A percentile compares a stretch with the other conserved stretches of the same genome.
phyloP scores from a whole-genome alignment of 1,140 invertebrate species.

The Scaptomyza pallida region DNA sequence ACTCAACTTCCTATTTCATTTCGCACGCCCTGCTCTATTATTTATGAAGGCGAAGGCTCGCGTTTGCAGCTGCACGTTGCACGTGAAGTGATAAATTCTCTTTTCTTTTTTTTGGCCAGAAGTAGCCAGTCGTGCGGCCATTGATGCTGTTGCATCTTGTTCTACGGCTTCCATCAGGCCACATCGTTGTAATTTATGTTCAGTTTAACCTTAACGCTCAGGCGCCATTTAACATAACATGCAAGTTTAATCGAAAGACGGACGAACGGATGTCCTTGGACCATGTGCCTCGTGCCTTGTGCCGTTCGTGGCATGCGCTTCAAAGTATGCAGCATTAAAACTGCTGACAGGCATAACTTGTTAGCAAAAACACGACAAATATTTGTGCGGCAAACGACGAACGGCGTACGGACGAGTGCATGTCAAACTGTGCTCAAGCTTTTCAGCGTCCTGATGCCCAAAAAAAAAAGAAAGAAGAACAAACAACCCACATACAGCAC shows the following conservation, averaged over 20 bases:
- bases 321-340: conserved; percentile 55
- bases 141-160: conserved; percentile 18
- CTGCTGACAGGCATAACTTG: conserved; percentile 76
- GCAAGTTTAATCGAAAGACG: conserved; percentile 72
- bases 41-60: conserved; percentile 58
- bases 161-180: conserved; percentile 18
- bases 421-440: conserved; percentile 66
- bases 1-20: conserved; percentile 63
- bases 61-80: conserved; percentile 43
- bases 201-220: conserved; percentile 77
- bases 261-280: conserved; percentile 61
- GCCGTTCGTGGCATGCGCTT: conserved; percentile 46
- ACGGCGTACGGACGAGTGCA: conserved; percentile 51
- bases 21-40: conserved; percentile 58
- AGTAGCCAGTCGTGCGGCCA: conserved; percentile 36
- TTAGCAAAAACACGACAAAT: conserved; percentile 51
- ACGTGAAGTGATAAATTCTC: conserved; percentile 70
- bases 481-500: background rate
- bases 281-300: conserved; percentile 4
- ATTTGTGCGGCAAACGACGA: conserved; percentile 54
- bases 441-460: background rate
- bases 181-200: conserved; percentile 68
- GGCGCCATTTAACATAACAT: conserved; percentile 73
- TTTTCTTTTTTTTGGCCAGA: too few relatives aligned
- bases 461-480: conserved; percentile 6